Base-by-base conservation (phyloP, 2,888 invertebrate species). In the Selenia dentaria region DNA sequence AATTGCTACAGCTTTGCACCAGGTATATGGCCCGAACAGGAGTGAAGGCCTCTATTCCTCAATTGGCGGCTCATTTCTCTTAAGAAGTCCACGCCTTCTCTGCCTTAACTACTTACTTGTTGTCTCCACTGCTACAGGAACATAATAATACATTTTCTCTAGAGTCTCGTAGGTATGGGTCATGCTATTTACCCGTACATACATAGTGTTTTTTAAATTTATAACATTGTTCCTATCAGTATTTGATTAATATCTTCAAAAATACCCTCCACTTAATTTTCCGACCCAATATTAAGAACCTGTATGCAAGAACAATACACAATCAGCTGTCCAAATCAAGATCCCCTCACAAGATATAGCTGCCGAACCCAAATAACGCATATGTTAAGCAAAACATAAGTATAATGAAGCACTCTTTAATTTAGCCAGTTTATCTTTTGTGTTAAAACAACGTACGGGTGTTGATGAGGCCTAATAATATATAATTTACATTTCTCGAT, bases 401-500 rank as follows among this genome's bases (percentile, higher is more conserved):
- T 75, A 81, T 83, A 87, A 87, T 84, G 80, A 84, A 80, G 73
- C 69, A 80, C 80, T 82, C 80, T 74, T 88, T 88, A 88, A 88
- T 88, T 84, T 71, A 63, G 74, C 71, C 74, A 84, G 82, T 88
- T 90, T 89, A 89, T 89, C 86, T 89, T 87, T 88, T 81, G 83
- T 80, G 77, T 86, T 83, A 80, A 79, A 84, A 86, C 83, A 71
- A 80, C 83, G 80, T 70, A 67, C 73, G 70, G 74, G 83, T 89
- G 89, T 87, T 87, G 88, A 87, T 86, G 87, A 80, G 73, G 78
- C 67, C 63, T 89, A 89, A 90, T 90, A 85, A 87, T 77, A 84
- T 85, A 67, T 85, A 83, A 90, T 90, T 89, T 86, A 62, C 70
- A 73, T 80, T 83, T 79, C 77, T 75, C 78, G 80, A 81, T 86